Evolutionary conservation across 2,888 invertebrate genomes (phyloP).

Genomic region (Xylophagus ater): DNA sequence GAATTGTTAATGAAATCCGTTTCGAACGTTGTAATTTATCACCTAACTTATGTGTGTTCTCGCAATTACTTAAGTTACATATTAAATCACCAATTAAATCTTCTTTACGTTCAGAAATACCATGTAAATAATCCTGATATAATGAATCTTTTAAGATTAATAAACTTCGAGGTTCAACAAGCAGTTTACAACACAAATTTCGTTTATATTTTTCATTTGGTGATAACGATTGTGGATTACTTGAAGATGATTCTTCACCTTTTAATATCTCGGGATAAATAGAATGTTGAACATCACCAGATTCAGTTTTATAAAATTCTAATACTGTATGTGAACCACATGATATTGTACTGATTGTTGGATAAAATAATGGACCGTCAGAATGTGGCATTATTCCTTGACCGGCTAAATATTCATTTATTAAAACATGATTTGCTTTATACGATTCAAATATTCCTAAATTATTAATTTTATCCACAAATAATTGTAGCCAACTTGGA

Average conservation of each 20-base stretch:
- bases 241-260: background rate
- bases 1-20: slow-evolving; percentile 80
- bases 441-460: slow-evolving; percentile 51
- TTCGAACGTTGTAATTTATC: slow-evolving; percentile 61
- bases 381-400: slow-evolving; percentile 97
- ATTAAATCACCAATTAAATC: slow-evolving; percentile 53
- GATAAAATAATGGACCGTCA: slow-evolving; percentile 89
- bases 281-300: slow-evolving; percentile 33
- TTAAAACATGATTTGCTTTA: slow-evolving; percentile 81
- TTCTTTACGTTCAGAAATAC: slow-evolving; percentile 58
- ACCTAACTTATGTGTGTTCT: slow-evolving; percentile 43
- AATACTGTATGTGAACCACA: slow-evolving; percentile 86
- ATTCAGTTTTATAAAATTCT: slow-evolving; percentile 57
- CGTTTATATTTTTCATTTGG: slow-evolving; percentile 9
- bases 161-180: slow-evolving; percentile 81
- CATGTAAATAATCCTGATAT: slow-evolving; percentile 76
- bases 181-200: slow-evolving; percentile 53
- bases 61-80: slow-evolving; percentile 54
- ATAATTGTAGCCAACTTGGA: slow-evolving; percentile 70
- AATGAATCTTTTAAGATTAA: slow-evolving; percentile 72
- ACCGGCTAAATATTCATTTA: slow-evolving; percentile 87
- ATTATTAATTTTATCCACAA: slow-evolving; percentile 56
- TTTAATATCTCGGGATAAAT: slow-evolving; percentile 10
- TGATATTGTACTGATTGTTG: slow-evolving; percentile 84
- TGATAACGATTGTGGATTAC: no score